Evolutionary conservation across 92 coral and sea anemone species (phyloP), one percentile per base, ranked within the genome.

Genomic region (Heteractis magnifica): DNA sequence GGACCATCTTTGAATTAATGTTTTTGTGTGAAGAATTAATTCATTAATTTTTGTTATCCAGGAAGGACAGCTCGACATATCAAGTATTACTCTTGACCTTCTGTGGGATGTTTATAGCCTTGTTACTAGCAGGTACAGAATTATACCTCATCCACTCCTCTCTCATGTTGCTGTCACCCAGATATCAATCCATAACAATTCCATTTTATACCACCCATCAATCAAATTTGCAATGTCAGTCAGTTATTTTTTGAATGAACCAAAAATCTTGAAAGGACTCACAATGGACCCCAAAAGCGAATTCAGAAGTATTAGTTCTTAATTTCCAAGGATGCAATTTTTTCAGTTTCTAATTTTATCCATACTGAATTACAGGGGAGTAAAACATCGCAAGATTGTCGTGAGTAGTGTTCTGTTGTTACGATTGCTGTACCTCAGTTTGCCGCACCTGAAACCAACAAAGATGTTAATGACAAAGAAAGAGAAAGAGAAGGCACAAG

Each of bases 1-100:
- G 20, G 73, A 12, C 73, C 49, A 8, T 26, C 12, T 64, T 64
- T n/a, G 41, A 34, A 64, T 64, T 5, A 5, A 0, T 64, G 73
- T 21, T 68, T 52, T 26, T 21, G 26, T 65, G 59, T 51, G 49
- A 10, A 80, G 8, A 34, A 60, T 19, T 60, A 41, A 50, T 12
- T 14, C 21, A 1, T 0, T 19, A 48, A 49, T 4, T 65, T 82
- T 58, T 7, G 1, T n/a, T 58, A 75, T 49, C 9, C 80, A 96
- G 99, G 99, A 94, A 58, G 95, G 98, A 2, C 98, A 94, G 50
- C 91, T 96, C 10, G 99, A 94, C 56, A 81, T 96, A 94, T 90
- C 91, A 11, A 92, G 92, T 60, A 84, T 89, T 14, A 92, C 88
- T 76, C 92, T 96, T 56, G 91, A 93, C 50, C 92, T 93, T 15